phyloP scores from a whole-genome alignment of 1,140 invertebrate species.

The Orchestia grillus region DNA sequence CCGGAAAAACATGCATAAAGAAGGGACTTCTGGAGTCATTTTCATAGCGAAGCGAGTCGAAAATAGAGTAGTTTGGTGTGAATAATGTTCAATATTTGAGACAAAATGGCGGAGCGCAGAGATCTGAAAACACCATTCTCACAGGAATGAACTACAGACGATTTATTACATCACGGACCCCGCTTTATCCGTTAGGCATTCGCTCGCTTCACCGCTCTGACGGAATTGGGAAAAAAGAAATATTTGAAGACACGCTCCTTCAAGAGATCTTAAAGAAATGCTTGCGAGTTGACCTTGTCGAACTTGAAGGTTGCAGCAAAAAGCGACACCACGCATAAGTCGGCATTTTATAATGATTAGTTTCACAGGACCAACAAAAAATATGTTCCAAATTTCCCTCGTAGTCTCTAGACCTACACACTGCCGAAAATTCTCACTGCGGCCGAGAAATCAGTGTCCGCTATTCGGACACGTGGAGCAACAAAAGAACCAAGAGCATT shows the following conservation, averaged over 20 bases:
- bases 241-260: neutral
- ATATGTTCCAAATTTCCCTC: neutral
- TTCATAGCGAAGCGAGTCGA: neutral
- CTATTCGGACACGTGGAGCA: neutral
- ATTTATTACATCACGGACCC: neutral
- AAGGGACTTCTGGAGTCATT: neutral
- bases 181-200: neutral
- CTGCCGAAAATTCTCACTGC: neutral
- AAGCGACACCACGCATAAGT: neutral
- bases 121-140: neutral
- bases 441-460: neutral
- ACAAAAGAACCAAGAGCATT: neutral
- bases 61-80: neutral
- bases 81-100: neutral
- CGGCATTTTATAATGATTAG: neutral
- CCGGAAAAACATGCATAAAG: neutral
- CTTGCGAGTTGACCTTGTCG: neutral
- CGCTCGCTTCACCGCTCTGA: neutral
- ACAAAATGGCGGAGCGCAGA: neutral
- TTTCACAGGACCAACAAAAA: neutral
- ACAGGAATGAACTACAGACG: neutral
- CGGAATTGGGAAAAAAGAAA: neutral
- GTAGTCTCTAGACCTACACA: neutral
- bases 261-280: neutral
- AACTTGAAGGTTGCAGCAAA: neutral